A percentile compares a stretch with the other conserved stretches of the same genome.
Conservation (phyloP, 2,797 vertebrate species). For the Sarcophilus harrisii region DNA sequence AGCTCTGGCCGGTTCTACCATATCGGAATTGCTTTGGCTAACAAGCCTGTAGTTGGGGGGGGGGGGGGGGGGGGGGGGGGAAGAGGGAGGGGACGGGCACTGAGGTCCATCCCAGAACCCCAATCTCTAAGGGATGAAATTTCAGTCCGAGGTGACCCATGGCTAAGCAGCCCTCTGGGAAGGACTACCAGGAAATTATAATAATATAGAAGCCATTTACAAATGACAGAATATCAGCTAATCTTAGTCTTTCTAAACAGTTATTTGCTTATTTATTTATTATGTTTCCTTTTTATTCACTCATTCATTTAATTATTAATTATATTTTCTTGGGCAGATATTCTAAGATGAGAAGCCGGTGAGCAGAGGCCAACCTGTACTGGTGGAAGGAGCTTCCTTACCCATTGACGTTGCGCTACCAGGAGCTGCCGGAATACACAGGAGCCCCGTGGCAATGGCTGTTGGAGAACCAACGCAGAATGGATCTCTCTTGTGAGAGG, state of each 20-base stretch:
- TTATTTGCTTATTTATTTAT: too few species aligned
- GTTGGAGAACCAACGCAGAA: too few species aligned
- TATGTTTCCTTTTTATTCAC: too few species aligned
- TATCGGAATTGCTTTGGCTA: background rate
- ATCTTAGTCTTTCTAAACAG: background rate
- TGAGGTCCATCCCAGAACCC: background rate
- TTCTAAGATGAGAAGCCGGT: background rate
- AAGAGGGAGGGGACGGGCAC: background rate
- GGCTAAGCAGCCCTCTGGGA: background rate
- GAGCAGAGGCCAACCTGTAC: background rate
- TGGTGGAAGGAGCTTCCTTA: background rate
- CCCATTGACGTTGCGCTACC: background rate
- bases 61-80: too few species aligned
- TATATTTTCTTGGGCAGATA: background rate
- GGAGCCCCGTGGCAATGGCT: too few species aligned
- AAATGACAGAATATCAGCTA: background rate
- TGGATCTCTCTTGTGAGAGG: too few species aligned
- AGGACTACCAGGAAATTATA: background rate
- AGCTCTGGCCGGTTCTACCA: background rate
- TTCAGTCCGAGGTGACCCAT: background rate
- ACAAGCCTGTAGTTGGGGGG: background rate
- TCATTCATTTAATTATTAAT: too few species aligned
- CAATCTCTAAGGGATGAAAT: background rate
- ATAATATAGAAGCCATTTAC: background rate
- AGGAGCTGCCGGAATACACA: too few species aligned